Base-by-base conservation (phyloP, 2,797 vertebrate genomes). In the Chaetodon trifasciatus region DNA sequence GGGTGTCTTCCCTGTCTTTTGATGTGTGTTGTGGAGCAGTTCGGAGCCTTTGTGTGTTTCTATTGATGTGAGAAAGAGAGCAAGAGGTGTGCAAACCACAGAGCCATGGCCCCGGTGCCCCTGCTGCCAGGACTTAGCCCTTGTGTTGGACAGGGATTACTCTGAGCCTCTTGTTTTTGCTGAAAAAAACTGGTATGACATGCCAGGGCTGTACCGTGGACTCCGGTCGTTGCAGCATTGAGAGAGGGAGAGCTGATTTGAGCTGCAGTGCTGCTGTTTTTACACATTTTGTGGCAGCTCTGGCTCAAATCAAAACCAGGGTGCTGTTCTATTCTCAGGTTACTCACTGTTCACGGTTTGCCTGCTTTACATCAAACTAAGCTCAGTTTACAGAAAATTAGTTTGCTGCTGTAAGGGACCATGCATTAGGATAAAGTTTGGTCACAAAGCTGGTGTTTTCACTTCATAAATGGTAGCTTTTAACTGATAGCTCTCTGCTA, bases 141-240 rank as follows among this genome's bases (percentile, higher is more conserved):
- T 17, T 52, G 72, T 74, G 52, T 79, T 84, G 77, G 85, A 78
- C 76, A 84, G 87, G 81, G 81, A 88, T 93, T 91, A 85, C 63
- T 40, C 40, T 74, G 76, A 89, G 76, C 79, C 50, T 82, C 42
- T 86, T 92, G 85, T 91, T 93, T 69, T 87, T 88, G 52, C 66
- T 71, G 76, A 49, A 79, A 74, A 82, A 84, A 79, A 88, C 15
- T 39, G 37, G 66, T 78, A 35, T 42, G 60, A 60, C 23, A 53
- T 73, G 75, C 76, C 71, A 73, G 77, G 44, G 55, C 62, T 90
- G 85, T 84, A 74, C 44, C 17, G 64, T 81, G 70, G 66, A 77
- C 75, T 86, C 76, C n/a, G 72, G 64, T 71, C 81, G 42, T 78
- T 74, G 66, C 73, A 77, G 71, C 58, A 61, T 7, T 37, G 35